Evolutionary conservation across 1,140 invertebrate species (phyloP).

Genomic region (Steinernema khuongi): DNA sequence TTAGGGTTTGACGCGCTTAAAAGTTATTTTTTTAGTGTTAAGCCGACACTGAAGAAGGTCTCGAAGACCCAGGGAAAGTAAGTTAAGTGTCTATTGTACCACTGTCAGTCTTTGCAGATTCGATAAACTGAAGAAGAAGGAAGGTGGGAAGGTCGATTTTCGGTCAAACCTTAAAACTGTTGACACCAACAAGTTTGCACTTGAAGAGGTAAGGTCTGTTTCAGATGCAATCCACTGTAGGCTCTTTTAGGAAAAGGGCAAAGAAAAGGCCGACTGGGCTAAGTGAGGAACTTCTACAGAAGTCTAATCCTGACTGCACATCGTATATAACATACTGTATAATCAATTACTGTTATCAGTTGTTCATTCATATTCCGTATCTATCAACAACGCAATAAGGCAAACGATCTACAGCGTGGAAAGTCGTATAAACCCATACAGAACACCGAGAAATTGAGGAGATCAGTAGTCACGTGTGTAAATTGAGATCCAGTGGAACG

Average conservation of each 20-base stretch:
- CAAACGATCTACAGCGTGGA: neutral
- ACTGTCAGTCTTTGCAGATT: neutral
- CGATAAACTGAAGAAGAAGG: slow-evolving; percentile 1
- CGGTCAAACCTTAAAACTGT: neutral
- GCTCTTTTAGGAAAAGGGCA: neutral
- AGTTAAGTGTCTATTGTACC: neutral
- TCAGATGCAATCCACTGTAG: neutral
- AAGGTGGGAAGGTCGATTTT: neutral
- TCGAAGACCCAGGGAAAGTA: neutral
- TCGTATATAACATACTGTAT: too few relatives aligned
- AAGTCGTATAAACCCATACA: neutral
- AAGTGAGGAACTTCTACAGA: too few relatives aligned
- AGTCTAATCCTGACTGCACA: too few relatives aligned
- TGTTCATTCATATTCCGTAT: neutral
- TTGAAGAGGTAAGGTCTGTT: neutral
- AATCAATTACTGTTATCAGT: too few relatives aligned
- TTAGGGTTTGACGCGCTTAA: neutral
- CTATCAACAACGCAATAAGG: neutral
- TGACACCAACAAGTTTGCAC: neutral
- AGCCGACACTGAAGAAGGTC: neutral
- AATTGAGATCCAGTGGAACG: slow-evolving; percentile 17
- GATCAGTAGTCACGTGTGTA: neutral
- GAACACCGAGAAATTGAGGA: neutral
- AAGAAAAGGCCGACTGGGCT: neutral
- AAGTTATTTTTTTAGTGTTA: neutral